These are phyloP conservation scores for Phymorhynchus buccinoides DNA, from an alignment of 1,140 invertebrate genomes.

Conservation along the genomic window DNA sequence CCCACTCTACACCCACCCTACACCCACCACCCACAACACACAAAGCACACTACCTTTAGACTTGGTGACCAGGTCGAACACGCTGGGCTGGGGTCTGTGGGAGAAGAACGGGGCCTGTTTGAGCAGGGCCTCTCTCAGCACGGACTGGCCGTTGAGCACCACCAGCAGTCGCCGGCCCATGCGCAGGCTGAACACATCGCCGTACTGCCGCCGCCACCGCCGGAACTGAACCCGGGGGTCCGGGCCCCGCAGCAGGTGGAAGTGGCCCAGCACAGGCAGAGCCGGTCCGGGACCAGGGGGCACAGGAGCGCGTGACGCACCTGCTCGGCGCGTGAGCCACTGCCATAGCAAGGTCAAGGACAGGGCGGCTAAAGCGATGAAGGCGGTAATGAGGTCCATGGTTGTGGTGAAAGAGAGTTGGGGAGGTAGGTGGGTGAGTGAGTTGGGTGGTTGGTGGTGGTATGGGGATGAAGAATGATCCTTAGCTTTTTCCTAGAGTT, in stretches of 20 bases:
- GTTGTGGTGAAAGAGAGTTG: no score
- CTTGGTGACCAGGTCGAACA: background rate
- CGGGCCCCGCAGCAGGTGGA: background rate
- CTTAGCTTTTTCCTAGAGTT: no score
- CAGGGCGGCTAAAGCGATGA: background rate
- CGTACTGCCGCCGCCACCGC: conserved; percentile 1
- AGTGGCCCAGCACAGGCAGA: conserved; percentile 16
- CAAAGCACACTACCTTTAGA: no score
- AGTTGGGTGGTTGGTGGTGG: background rate
- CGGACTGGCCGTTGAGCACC: conserved; percentile 46
- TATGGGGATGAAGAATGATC: background rate
- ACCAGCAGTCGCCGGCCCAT: conserved; percentile 37
- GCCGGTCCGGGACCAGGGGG: conserved; percentile 8
- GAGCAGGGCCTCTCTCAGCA: conserved; percentile 48
- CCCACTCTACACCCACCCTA: no score
- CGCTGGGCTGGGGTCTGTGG: conserved; percentile 27
- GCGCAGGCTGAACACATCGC: conserved; percentile 40
- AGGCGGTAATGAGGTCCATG: background rate
- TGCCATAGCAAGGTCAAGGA: conserved; percentile 13
- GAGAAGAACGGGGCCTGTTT: conserved; percentile 46
- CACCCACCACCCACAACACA: no score
- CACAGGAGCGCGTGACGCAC: background rate
- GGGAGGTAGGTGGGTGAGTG: no score
- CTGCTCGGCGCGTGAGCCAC: conserved; percentile 5
- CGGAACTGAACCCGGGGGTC: conserved; percentile 3